Percentiles rank a stretch among this genome's conserved stretches.
Evolutionary conservation across 2,888 invertebrate species (phyloP).

Genomic region (Phengaris alcon): DNA sequence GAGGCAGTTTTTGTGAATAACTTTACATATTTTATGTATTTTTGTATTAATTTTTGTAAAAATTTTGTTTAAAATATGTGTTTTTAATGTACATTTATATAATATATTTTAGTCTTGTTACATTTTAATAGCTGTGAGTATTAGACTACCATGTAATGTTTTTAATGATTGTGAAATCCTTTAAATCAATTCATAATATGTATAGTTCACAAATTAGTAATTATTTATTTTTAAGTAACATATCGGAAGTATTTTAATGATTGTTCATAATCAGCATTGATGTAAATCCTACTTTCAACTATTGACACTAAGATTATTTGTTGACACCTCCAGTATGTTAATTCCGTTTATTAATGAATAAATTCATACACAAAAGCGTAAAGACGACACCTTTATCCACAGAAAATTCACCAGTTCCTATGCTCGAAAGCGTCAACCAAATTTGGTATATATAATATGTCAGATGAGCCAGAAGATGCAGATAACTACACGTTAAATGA

Average conservation of each 20-base stretch:
- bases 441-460: too few species aligned
- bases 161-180: not conserved
- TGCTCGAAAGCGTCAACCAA: not conserved
- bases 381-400: not conserved
- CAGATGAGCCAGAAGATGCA: not conserved
- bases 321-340: not conserved
- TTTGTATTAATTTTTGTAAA: constrained; percentile 28
- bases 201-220: not conserved
- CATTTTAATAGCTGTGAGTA: constrained; percentile 11
- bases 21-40: constrained; percentile 27
- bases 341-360: not conserved
- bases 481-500: constrained; percentile 21
- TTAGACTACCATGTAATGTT: constrained; percentile 9
- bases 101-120: constrained; percentile 18
- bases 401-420: not conserved
- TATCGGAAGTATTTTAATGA: not conserved
- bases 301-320: not conserved
- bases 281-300: not conserved
- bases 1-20: constrained; percentile 36
- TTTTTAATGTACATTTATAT: constrained; percentile 25
- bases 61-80: constrained; percentile 20
- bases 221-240: not conserved
- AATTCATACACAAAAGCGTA: not conserved
- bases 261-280: not conserved
- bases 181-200: not conserved